phyloP scores from a whole-genome alignment of 2,113 vertebrate genomes.

The Ailurus styani region DNA sequence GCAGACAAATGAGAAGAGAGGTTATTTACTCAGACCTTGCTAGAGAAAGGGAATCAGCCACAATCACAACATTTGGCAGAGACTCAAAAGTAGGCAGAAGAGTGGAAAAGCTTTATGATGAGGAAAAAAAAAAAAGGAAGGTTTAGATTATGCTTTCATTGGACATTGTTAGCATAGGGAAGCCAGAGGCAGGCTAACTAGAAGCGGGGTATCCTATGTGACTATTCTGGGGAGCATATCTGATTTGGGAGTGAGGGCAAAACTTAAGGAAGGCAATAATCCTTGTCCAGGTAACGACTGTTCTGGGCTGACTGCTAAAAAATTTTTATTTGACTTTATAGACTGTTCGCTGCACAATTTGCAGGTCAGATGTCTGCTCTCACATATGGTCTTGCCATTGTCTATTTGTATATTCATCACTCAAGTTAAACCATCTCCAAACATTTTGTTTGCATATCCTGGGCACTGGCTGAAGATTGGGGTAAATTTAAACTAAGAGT shows the following conservation, averaged over 20 bases:
- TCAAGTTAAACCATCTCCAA: background rate
- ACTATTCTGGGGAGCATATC: background rate
- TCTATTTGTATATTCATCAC: background rate
- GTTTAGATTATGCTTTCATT: background rate
- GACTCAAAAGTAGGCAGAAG: background rate
- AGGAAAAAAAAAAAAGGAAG: background rate
- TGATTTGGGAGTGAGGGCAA: background rate
- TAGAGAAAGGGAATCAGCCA: background rate
- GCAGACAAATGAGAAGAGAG: background rate
- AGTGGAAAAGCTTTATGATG: background rate
- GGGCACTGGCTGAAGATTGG: background rate
- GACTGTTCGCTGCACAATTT: background rate
- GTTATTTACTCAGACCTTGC: background rate
- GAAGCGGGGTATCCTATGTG: background rate
- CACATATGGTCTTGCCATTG: background rate
- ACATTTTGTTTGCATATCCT: background rate
- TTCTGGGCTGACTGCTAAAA: background rate
- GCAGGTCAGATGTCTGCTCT: background rate
- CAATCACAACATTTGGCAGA: background rate
- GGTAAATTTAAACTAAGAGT: background rate
- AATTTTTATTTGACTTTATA: background rate
- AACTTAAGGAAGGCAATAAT: background rate
- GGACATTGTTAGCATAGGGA: background rate
- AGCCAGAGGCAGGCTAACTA: background rate
- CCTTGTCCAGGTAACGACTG: background rate